Base-by-base conservation (phyloP, 2,113 vertebrate genomes). In the Triplophysa tibetana region DNA sequence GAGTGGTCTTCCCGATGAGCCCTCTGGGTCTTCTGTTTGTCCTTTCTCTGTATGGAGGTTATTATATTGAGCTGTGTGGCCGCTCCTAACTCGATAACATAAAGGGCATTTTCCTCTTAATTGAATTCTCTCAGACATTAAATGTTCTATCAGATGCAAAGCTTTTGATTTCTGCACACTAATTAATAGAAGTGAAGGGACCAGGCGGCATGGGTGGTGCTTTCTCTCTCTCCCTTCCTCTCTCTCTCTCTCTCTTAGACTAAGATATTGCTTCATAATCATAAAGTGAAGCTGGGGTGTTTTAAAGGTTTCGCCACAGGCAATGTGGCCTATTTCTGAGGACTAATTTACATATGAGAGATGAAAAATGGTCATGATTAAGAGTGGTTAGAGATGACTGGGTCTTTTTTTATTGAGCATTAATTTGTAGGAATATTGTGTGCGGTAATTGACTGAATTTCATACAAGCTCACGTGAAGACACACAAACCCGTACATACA, bases 251-350 rank as follows among this genome's bases (percentile, higher is more conserved):
- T 38, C 41, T 21, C 58, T 29, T 63, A 60, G 62, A 77, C 76
- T 65, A 24, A 29, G 68, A 88, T 88, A 87, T 83, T 82, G 87
- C 89, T 73, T 88, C 84, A 74, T 76, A 74, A 90, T 88, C 89
- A 89, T 77, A 90, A 87, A 85, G 65, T 72, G 66, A 65, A 56
- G 63, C 41, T 29, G 10, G 62, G 64, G 21, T 82, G 65, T 75
- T 79, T 60, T 73, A 45, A 61, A 70, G 61, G 14, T 78, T 60
- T 75, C 66, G 77, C 69, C 33, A 23, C 16, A 45, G 74, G 80
- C 26, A 65, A 63, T 56, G 60, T 5, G 72, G 24, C 11, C 75
- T n/a, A 14, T 60, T 33, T 23, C 58, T 77, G 21, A 72, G 66
- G 17, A 70, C 64, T 64, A 66, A 70, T 41, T 45, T 72, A 41